phyloP scores from a whole-genome alignment of 2,113 vertebrate species.

The Megaptera novaeangliae region DNA sequence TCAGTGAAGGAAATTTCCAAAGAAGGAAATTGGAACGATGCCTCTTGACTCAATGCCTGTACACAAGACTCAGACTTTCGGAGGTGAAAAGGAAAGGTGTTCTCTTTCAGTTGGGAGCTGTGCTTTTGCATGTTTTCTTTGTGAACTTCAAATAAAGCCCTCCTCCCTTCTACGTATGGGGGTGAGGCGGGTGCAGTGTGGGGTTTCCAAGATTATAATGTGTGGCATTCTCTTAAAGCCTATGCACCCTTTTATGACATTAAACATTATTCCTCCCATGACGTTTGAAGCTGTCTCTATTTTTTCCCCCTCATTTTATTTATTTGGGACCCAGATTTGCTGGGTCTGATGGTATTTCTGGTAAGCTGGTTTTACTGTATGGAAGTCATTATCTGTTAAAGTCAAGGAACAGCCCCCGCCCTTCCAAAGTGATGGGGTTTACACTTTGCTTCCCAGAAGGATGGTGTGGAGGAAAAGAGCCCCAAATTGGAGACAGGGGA shows the following conservation, averaged over 20 bases:
- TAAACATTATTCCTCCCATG: conserved; percentile 41
- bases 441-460: neutral
- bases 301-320: neutral
- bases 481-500: neutral
- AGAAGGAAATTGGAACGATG: neutral
- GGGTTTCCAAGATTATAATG: neutral
- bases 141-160: neutral
- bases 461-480: accelerated
- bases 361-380: conserved; percentile 23
- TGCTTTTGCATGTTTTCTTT: neutral
- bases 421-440: neutral
- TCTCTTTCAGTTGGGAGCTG: accelerated
- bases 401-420: neutral
- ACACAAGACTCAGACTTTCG: neutral
- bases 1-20: neutral
- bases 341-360: conserved; percentile 46
- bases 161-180: neutral
- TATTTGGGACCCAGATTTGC: neutral
- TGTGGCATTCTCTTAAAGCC: conserved; percentile 42
- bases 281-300: conserved; percentile 52
- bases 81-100: neutral
- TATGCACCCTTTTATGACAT: conserved; percentile 32
- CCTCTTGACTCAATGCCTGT: neutral
- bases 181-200: no score
- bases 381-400: conserved; percentile 18